These are phyloP conservation scores for Drosophila lutescens DNA, from an alignment of 2,888 invertebrate genomes.

Conservation along the genomic window DNA sequence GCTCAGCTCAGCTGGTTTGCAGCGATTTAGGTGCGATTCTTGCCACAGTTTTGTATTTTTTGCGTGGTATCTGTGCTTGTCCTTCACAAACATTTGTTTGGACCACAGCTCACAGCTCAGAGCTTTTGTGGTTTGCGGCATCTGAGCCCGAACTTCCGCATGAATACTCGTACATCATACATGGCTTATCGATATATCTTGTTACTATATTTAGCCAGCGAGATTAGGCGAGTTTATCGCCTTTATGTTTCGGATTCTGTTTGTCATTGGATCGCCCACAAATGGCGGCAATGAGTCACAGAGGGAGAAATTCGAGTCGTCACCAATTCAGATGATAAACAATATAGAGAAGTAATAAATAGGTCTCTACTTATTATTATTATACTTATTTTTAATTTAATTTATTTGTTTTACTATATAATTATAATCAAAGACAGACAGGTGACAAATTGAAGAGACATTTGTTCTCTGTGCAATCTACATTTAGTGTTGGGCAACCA, in stretches of 20 bases:
- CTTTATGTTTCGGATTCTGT: constrained; percentile 14
- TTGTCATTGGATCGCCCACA: constrained; percentile 42
- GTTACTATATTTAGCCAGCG: constrained; percentile 63
- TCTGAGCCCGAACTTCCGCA: constrained; percentile 64
- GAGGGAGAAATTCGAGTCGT: constrained; percentile 12
- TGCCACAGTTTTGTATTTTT: constrained; percentile 59
- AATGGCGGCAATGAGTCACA: constrained; percentile 29
- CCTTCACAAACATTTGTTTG: constrained; percentile 62
- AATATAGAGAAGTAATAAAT: too few relatives aligned
- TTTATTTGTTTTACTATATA: background rate
- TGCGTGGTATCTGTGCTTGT: constrained; percentile 69
- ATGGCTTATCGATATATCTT: constrained; percentile 52
- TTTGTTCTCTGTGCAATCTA: background rate
- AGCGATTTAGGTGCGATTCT: constrained; percentile 65
- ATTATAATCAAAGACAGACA: background rate
- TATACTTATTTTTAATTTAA: too few relatives aligned
- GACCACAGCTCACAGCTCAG: constrained; percentile 7
- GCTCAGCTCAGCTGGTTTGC: constrained; percentile 24
- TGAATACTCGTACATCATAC: constrained; percentile 44
- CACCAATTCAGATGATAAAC: background rate
- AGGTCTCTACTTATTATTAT: background rate
- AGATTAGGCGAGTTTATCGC: constrained; percentile 56
- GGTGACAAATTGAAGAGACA: background rate
- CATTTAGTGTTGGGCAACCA: constrained; percentile 50
- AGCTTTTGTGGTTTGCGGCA: constrained; percentile 52